Evolutionary conservation across 2,797 vertebrate genomes (phyloP).

Genomic region (Pachyuromys duprasi): DNA sequence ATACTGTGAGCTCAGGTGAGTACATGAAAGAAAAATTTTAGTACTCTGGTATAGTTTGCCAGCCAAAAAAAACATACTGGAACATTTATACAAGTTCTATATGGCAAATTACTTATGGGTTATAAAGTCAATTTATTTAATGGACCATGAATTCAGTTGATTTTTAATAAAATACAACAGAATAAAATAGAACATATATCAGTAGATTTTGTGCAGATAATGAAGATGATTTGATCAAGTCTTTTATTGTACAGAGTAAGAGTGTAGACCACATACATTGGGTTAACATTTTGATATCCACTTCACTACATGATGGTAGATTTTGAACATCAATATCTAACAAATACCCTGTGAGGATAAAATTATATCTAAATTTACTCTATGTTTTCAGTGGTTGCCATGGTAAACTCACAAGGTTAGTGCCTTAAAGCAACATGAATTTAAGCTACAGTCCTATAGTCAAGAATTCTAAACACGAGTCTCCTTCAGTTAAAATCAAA

Average conservation of each 20-base stretch:
- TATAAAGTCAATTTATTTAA: constrained; percentile 72
- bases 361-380: not conserved
- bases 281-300: not conserved
- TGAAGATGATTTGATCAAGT: constrained; percentile 22
- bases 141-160: constrained; percentile 56
- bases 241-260: constrained; percentile 51
- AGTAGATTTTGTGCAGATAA: constrained; percentile 9
- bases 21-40: constrained; percentile 58
- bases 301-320: not conserved
- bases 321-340: constrained; percentile 43
- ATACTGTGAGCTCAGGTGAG: not conserved
- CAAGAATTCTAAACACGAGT: constrained; percentile 1
- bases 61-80: constrained; percentile 41
- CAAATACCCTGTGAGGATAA: not conserved
- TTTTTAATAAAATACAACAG: constrained; percentile 69
- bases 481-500: not conserved
- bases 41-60: not conserved
- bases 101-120: constrained; percentile 57
- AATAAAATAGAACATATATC: constrained; percentile 34
- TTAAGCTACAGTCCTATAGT: not conserved
- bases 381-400: not conserved
- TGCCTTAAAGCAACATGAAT: constrained; percentile 20
- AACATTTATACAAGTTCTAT: constrained; percentile 53
- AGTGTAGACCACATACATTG: not conserved
- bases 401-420: not conserved